Evolutionary conservation across 1,140 invertebrate species (phyloP), one percentile per base, ranked within the genome.

Genomic region (Acromyrmex echinatior): DNA sequence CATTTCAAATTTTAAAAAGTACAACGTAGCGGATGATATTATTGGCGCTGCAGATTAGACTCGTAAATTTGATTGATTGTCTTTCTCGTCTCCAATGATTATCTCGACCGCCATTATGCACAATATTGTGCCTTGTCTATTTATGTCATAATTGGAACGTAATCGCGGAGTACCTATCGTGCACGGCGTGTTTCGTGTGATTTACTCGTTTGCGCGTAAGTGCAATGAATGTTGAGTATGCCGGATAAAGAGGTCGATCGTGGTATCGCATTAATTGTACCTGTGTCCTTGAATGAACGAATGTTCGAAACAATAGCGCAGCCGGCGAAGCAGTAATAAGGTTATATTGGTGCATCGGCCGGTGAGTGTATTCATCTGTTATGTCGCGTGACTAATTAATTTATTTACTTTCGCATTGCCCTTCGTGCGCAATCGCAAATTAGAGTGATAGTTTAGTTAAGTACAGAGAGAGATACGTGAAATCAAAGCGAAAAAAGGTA

Each of bases 351-450:
- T 9, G 12, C 68, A 49, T 49, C 68, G 68, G 31, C 39, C 21
- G 68, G 39, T 70, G 6, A 70, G 35, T 25, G 68, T 9, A 49
- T 49, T 70, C 65, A 66, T 39, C 4, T 25, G 12, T 70, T 70
- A 49, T 16, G 14, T 45, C 39, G 68, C 68, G 39, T 14, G n/a
- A 35, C 10, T 31, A 7, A 76, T n/a, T 56, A n/a, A 25, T 53
- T 35, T 18, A 21, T 9, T 35, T 35, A 21, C 31, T 76, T 21
- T 31, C 53, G 53, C 71, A 35, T 21, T 28, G 25, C 28, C 10
- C 28, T 18, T 7, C 28, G 28, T 31, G 51, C 18, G 18, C 12
- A 10, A 56, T 3, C 10, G n/a, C 51, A 2, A 56, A 45, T 45
- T 45, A 45, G 12, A 21, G 10, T 14, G 5, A n/a, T 5, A 21